phyloP scores from a whole-genome alignment of 2,888 invertebrate species.

The Spilosoma lubricipeda region DNA sequence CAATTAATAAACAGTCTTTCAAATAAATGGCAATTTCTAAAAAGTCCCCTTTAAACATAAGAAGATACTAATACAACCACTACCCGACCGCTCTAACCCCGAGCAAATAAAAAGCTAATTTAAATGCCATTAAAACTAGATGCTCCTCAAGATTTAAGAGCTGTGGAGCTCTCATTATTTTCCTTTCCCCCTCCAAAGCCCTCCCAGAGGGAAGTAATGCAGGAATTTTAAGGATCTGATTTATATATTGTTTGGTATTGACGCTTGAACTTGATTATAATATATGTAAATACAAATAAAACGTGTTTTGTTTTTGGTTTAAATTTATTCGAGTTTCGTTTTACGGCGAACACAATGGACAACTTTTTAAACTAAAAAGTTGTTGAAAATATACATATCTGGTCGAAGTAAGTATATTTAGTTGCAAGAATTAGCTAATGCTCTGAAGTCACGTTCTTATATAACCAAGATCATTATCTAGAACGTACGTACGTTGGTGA shows the following conservation, averaged over 20 bases:
- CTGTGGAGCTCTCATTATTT: conserved; percentile 55
- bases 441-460: not conserved
- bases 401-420: not conserved
- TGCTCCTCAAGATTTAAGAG: conserved; percentile 74
- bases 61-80: conserved; percentile 28
- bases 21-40: conserved; percentile 9
- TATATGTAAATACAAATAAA: conserved; percentile 8
- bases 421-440: not conserved
- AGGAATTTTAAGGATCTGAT: conserved; percentile 56
- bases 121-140: conserved; percentile 85
- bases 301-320: not conserved
- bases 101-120: conserved; percentile 84
- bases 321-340: not conserved
- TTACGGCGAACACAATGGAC: not conserved
- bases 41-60: conserved; percentile 21
- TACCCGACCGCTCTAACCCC: conserved; percentile 35
- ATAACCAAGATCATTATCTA: not conserved
- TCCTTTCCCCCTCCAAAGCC: conserved; percentile 36
- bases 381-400: not conserved
- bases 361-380: not conserved
- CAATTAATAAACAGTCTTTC: not conserved
- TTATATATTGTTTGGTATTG: conserved; percentile 53
- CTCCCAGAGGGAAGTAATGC: conserved; percentile 48
- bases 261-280: conserved; percentile 25
- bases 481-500: not conserved